These are phyloP conservation scores for Psix sp. DNA, from an alignment of 1,140 invertebrate genomes.

Conservation along the genomic window DNA sequence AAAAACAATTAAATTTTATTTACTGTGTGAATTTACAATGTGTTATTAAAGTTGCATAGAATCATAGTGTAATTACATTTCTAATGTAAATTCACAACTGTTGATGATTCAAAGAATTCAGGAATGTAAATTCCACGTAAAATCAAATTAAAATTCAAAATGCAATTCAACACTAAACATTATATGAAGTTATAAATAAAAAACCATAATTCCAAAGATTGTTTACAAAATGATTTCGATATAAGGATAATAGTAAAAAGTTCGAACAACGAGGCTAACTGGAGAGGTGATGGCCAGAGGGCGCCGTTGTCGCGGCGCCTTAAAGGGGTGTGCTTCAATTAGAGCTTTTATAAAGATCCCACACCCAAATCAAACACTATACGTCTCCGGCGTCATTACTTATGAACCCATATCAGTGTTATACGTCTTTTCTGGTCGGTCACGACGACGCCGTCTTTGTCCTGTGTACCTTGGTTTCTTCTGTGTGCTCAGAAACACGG, in stretches of 20 bases:
- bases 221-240: too few relatives aligned
- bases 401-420: conserved; percentile 40
- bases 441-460: conserved; percentile 19
- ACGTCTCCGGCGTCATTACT: conserved; percentile 57
- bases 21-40: too few relatives aligned
- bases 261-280: conserved; percentile 69
- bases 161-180: too few relatives aligned
- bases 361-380: conserved; percentile 72
- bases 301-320: conserved; percentile 50
- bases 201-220: too few relatives aligned
- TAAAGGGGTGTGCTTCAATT: conserved; percentile 69
- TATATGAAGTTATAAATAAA: too few relatives aligned
- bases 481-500: conserved; percentile 36
- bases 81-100: too few relatives aligned
- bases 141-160: too few relatives aligned
- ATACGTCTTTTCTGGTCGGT: conserved; percentile 37
- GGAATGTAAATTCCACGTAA: too few relatives aligned
- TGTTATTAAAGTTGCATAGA: too few relatives aligned
- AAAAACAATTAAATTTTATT: too few relatives aligned
- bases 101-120: too few relatives aligned
- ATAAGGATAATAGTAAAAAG: conserved; percentile 71
- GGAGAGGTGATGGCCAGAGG: conserved; percentile 56
- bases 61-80: too few relatives aligned
- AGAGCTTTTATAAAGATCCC: conserved; percentile 68
- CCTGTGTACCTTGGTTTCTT: conserved; percentile 35